Evolutionary conservation across 2,888 invertebrate genomes (phyloP).

Genomic region (Cheilosia scutellata): DNA sequence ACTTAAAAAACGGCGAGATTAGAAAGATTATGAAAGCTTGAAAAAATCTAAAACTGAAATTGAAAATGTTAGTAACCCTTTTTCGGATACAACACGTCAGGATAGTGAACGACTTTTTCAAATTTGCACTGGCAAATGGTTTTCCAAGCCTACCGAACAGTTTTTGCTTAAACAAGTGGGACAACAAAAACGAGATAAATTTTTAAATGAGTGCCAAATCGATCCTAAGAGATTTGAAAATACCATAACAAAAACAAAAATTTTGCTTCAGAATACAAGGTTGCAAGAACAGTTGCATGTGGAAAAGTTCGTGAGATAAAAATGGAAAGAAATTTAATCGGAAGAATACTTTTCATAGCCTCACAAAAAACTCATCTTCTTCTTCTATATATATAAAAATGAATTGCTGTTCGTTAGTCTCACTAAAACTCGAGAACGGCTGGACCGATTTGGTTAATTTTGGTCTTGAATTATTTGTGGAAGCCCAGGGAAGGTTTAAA

Average conservation of each 20-base stretch:
- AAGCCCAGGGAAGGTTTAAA: too few relatives aligned
- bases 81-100: neutral
- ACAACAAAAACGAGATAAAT: slow-evolving; percentile 12
- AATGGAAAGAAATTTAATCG: slow-evolving; percentile 35
- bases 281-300: neutral
- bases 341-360: slow-evolving; percentile 23
- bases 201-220: slow-evolving; percentile 10
- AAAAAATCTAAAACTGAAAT: neutral
- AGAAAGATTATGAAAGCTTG: slow-evolving; percentile 1
- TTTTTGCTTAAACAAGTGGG: slow-evolving; percentile 17
- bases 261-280: slow-evolving; percentile 31
- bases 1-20: slow-evolving; percentile 16
- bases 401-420: too few relatives aligned
- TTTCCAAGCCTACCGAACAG: neutral
- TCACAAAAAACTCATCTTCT: too few relatives aligned
- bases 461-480: too few relatives aligned
- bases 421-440: too few relatives aligned
- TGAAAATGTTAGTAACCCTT: neutral
- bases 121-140: slow-evolving; percentile 8
- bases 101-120: slow-evolving; percentile 8
- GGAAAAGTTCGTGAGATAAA: slow-evolving; percentile 27
- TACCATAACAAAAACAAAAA: slow-evolving; percentile 7
- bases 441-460: too few relatives aligned
- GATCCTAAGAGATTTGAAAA: slow-evolving; percentile 36
- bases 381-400: too few relatives aligned